These are phyloP conservation scores for Rhimphoctona megacephalus DNA, from an alignment of 2,888 invertebrate genomes.

Conservation along the genomic window DNA sequence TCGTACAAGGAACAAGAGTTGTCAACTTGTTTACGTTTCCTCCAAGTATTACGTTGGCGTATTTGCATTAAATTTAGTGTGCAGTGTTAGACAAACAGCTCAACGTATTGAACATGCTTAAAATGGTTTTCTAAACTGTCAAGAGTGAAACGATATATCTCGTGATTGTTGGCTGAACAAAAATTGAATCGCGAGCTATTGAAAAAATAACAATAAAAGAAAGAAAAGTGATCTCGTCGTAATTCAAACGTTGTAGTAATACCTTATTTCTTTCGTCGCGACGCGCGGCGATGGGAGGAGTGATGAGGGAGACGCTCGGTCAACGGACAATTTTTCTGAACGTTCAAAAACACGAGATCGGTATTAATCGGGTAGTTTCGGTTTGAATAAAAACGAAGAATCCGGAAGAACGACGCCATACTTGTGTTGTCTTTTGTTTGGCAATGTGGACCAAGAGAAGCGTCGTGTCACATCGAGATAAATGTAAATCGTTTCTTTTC, in stretches of 20 bases:
- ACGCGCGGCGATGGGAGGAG: neutral
- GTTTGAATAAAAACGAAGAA: slow-evolving; percentile 41
- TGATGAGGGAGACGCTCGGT: slow-evolving; percentile 17
- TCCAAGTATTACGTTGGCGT: neutral
- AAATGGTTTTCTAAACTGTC: neutral
- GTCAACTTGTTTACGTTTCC: neutral
- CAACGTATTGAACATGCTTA: neutral
- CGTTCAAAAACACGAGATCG: slow-evolving; percentile 54
- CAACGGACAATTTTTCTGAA: slow-evolving; percentile 44
- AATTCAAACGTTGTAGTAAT: slow-evolving; percentile 1
- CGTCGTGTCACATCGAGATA: neutral
- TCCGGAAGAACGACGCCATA: slow-evolving; percentile 46
- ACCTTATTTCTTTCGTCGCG: slow-evolving; percentile 1
- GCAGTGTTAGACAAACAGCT: neutral
- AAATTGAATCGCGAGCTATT: neutral
- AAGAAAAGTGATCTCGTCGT: neutral
- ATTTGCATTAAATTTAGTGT: slow-evolving; percentile 1
- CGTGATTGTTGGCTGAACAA: neutral
- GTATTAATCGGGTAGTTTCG: slow-evolving; percentile 55
- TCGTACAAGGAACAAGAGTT: neutral
- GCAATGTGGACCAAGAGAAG: slow-evolving; percentile 40
- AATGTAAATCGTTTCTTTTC: neutral
- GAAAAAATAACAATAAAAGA: neutral
- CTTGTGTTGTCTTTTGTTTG: slow-evolving; percentile 15
- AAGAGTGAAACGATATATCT: neutral